Evolutionary conservation across 1,140 invertebrate species (phyloP), one percentile per base, ranked within the genome.

Genomic region (Cydia fagiglandana): DNA sequence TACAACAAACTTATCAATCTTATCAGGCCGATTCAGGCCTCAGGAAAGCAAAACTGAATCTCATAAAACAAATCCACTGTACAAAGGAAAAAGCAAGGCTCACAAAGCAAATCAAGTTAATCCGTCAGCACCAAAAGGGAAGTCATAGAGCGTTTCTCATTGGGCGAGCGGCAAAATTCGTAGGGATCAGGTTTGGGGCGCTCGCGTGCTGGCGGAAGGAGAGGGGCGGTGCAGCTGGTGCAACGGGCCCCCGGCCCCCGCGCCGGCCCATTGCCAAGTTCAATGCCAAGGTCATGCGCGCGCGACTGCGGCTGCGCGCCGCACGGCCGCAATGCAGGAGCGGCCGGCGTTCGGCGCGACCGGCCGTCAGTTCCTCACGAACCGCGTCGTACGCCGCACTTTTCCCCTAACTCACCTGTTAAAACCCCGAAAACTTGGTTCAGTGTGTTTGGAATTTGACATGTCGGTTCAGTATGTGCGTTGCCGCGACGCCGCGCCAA

Each of bases 261-360:
- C 87, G 79, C 81, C 87, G 83, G 86, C 84, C 84, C 86, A 89
- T 88, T 89, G 89, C 93, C 93, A 94, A 94, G 94, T 94, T 94
- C 93, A 94, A 92, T 94, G 93, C 92, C 93, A 94, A 94, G 93
- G 93, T 93, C 92, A 93, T 93, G 93, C 91, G 88, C 88, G 87
- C 84, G 85, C 84, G 86, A 88, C 86, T 93, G 93, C 93, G 88
- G 86, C 90, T 93, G 93, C 93, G 88, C 89, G 89, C 91, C 91
- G 91, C 92, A 93, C 89, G 93, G 93, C 93, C 91, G 92, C 92
- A 93, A 89, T 94, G 93, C 93, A 93, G 92, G 93, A 92, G 92
- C 92, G 91, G 87, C 86, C 89, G 88, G 85, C 86, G 87, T 85
- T 74, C 76, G 78, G 73, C 85, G 80, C 82, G 83, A 83, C 79